Base-by-base conservation (phyloP, 2,797 vertebrate genomes). In the Onychomys arenicola region DNA sequence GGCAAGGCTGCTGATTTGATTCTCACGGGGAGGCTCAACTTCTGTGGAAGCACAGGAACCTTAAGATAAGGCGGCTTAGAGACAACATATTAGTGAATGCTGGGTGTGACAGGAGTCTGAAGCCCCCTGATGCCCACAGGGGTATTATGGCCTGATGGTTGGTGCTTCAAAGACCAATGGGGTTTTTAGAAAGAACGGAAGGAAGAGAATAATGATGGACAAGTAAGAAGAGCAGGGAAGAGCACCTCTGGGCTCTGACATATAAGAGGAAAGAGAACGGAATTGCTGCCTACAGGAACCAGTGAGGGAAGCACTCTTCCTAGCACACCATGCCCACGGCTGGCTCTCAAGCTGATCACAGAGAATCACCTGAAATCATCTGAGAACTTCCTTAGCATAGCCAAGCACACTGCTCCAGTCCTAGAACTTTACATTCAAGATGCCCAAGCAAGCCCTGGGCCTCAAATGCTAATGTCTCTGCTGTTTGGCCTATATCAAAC, bases 341-440 rank as follows among this genome's bases (percentile, higher is more conserved):
- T 8, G 29, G 10, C 63, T 78, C 75, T 37, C 82, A 73, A 46
- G 2, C 34, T 19, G 37, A 52, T 6, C 27, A 69, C 4, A n/a
- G 25, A 55, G 9, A 49, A 8, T 12, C 49, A 49, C 49, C 49
- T 49, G 49, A 61, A 9, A 52, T 40, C 83, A 71, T 27, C 19
- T 32, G 27, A 23, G 29, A 55, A 34, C 19, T 59, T 91, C 27
- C 29, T 3, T 11, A 40, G 75, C 55, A 3, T 5, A 67, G 17
- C n/a, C 77, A 65, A 34, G 19, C n/a, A 55, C 14, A 25, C 25
- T 25, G 5, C 1, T 71, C n/a, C 73, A 91, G 5, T 34, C 71
- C 52, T 89, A 95, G 37, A 94, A 91, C 46, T 61, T 63, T 63
- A 83, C 65, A 83, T 55, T 91, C 27, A 94, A 69, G 27, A 46